Evolutionary conservation across 2,797 vertebrate species (phyloP), one percentile per base, ranked within the genome.

Genomic region (Rhabdophis nuchalis): DNA sequence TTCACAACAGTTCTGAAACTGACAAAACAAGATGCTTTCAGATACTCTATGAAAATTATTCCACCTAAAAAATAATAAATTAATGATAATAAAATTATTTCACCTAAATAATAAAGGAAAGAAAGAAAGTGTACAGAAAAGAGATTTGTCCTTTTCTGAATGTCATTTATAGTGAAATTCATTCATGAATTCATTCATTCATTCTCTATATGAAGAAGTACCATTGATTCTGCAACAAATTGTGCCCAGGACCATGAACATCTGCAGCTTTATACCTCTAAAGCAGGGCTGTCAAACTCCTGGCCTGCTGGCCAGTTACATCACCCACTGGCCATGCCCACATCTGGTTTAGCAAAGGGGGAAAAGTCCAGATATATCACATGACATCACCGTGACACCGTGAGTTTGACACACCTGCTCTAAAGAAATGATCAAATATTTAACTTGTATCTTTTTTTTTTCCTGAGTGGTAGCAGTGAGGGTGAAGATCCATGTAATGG

Each of bases 21-120:
- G 94, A 92, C 87, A 94, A 91, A 95, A 95, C 77, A 89, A 92
- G 27, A 27, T 89, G 57, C 95, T 92, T 92, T 86, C 12, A 95
- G 36, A 60, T 88, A 92, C 20, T 85, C 16, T 36, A 13, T 27
- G 91, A 68, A 86, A 92, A 77, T 1, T 23, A 2, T 46, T 57
- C 88, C 89, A 92, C 94, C 68, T 91, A 92, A 92, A 93, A 88
- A 96, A 87, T 4, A 92, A 12, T 18, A 68, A 68, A 68, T 68
- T 8, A 68, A 68, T 68, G 18, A 68, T 68, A 68, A 32, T 32
- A 68, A 86, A 92, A 61, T 1, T 20, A 2, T 50, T 60, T 88
- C 89, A 91, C 94, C 77, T 91, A 93, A 92, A 93, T 87, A 96
- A 86, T 4, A 92, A 12, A 61, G 27, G 12, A 64, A 64, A n/a